Percentiles rank a stretch among this genome's conserved stretches.
phyloP scores from a whole-genome alignment of 2,113 vertebrate genomes.

The Gymnorhina tibicen region DNA sequence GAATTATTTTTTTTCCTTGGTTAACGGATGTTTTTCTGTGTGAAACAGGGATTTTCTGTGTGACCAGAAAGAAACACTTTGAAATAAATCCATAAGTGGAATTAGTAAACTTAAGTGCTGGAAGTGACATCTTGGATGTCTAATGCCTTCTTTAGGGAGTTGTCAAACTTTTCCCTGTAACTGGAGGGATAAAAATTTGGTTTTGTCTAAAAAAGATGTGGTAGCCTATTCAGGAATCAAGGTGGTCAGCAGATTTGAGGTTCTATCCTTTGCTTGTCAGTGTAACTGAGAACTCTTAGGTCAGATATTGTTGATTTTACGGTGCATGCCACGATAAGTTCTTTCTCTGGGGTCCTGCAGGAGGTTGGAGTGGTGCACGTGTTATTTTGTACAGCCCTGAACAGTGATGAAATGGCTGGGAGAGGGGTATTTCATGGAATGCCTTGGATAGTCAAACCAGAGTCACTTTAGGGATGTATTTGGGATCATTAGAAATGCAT shows the following conservation, averaged over 20 bases:
- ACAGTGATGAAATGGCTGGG: not conserved
- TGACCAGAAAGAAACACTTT: not conserved
- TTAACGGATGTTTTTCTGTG: not conserved
- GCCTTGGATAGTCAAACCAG: not conserved
- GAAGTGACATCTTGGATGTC: not conserved
- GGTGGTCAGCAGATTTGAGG: not conserved
- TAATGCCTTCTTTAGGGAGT: not conserved
- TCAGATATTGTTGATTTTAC: not conserved
- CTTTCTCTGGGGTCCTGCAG: not conserved
- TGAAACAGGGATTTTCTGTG: not conserved
- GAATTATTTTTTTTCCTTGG: not conserved
- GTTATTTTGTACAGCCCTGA: not conserved
- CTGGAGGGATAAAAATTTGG: not conserved
- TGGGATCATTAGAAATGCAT: not conserved
- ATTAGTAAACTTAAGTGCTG: not conserved
- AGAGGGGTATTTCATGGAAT: not conserved
- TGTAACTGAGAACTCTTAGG: not conserved
- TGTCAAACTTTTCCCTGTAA: not conserved
- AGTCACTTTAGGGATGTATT: not conserved
- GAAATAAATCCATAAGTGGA: not conserved
- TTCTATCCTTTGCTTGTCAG: not conserved
- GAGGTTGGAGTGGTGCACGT: not conserved
- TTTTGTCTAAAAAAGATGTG: not conserved
- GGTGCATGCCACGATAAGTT: not conserved
- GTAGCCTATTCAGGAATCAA: not conserved